These are phyloP conservation scores for Cheilosia pagana DNA, from an alignment of 2,888 invertebrate genomes.

Conservation along the genomic window DNA sequence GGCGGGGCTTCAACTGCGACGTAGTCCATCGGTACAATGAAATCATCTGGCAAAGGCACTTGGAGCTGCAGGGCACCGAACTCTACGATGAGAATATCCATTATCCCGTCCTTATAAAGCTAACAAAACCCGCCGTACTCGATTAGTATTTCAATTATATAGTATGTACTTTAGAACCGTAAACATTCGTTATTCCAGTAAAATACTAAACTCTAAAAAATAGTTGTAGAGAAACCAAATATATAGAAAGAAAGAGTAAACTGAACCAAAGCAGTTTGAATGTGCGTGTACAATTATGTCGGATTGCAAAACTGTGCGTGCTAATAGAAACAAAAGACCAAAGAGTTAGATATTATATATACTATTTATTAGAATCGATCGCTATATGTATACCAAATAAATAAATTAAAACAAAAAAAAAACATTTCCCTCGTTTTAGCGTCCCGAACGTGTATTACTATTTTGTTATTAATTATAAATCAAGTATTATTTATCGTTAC, in stretches of 20 bases:
- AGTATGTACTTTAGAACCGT: constrained; percentile 20
- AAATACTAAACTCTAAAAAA: constrained; percentile 27
- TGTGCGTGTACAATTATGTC: constrained; percentile 49
- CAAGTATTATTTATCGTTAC: constrained; percentile 73
- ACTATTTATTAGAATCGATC: constrained; percentile 65
- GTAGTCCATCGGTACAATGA: constrained; percentile 87
- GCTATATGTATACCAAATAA: constrained; percentile 40
- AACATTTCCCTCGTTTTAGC: constrained; percentile 59
- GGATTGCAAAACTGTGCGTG: constrained; percentile 64
- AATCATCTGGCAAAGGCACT: constrained; percentile 88
- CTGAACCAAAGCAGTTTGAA: constrained; percentile 57
- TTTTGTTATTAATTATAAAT: constrained; percentile 59
- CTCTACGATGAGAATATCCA: constrained; percentile 89
- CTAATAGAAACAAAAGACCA: constrained; percentile 70
- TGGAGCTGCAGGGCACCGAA: constrained; percentile 85
- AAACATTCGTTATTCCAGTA: constrained; percentile 54
- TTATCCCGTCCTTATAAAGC: constrained; percentile 88
- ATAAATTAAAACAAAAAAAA: constrained; percentile 1
- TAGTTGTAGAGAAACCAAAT: constrained; percentile 46
- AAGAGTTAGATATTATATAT: constrained; percentile 58
- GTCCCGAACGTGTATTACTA: constrained; percentile 65
- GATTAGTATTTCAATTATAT: constrained; percentile 59
- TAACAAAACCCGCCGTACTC: constrained; percentile 80
- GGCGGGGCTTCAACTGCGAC: constrained; percentile 85
- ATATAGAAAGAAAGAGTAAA: not conserved